Conservation (phyloP, 2,888 invertebrate species). For the Microctonus hyperodae region DNA sequence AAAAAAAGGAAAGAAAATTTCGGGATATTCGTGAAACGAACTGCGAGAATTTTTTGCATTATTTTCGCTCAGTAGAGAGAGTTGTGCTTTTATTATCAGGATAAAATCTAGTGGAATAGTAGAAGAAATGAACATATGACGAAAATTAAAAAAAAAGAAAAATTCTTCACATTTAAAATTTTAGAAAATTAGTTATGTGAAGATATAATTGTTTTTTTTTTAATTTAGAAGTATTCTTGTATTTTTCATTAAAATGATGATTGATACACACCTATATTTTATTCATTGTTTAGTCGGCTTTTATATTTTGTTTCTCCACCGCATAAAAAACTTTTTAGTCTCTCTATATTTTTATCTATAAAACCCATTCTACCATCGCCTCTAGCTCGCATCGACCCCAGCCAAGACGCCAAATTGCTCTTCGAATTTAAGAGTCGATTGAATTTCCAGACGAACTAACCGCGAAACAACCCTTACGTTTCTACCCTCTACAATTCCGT, state of each 20-base stretch:
- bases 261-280: too few relatives aligned
- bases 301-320: not conserved
- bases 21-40: constrained; percentile 4
- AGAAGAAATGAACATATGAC: not conserved
- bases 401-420: constrained; percentile 15
- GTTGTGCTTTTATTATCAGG: constrained; percentile 3
- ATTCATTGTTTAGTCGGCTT: not conserved
- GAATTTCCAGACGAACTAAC: constrained; percentile 34
- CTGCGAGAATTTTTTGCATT: not conserved
- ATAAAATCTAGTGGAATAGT: not conserved
- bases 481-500: not conserved
- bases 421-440: constrained; percentile 43
- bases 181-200: too few relatives aligned
- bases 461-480: constrained; percentile 22
- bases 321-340: not conserved
- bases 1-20: constrained; percentile 7
- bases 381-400: not conserved
- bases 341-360: constrained; percentile 22
- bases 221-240: too few relatives aligned
- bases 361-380: constrained; percentile 20
- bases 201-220: too few relatives aligned
- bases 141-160: not conserved
- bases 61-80: not conserved
- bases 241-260: too few relatives aligned
- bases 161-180: not conserved